These are phyloP conservation scores for Cacatua alba DNA, from an alignment of 2,113 vertebrate species.

Conservation along the genomic window DNA sequence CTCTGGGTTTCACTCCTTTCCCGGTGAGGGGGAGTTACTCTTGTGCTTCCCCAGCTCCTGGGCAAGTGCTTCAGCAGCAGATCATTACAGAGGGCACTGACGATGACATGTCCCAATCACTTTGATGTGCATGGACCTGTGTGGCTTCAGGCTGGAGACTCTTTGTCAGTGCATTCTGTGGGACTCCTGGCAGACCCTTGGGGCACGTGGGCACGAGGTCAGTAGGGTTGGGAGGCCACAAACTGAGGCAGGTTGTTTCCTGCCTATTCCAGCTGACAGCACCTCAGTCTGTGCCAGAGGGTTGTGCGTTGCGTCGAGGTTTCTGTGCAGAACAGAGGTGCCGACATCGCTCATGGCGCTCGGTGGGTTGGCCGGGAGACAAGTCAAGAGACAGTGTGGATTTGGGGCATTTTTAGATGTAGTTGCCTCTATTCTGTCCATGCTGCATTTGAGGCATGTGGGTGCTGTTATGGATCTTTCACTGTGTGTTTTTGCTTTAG, in stretches of 20 bases:
- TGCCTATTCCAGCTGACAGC: not conserved
- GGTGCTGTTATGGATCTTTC: not conserved
- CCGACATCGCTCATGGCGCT: not conserved
- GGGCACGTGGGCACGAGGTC: not conserved
- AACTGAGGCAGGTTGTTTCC: not conserved
- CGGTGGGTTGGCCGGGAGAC: not conserved
- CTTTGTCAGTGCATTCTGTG: not conserved
- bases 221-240: not conserved
- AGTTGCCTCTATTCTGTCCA: not conserved
- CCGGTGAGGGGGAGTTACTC: not conserved
- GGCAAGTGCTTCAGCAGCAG: not conserved
- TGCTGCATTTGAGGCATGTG: not conserved
- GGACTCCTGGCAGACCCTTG: not conserved
- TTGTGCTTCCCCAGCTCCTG: not conserved
- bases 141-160: not conserved
- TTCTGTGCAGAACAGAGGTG: not conserved
- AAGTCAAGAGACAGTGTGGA: not conserved
- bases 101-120: fast-evolving
- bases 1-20: not conserved
- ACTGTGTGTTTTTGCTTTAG: not conserved
- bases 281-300: not conserved
- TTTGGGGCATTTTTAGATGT: not conserved
- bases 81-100: fast-evolving
- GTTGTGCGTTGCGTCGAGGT: not conserved
- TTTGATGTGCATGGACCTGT: fast-evolving